Percentiles rank a stretch among this genome's conserved stretches.
Evolutionary conservation across 2,797 vertebrate genomes (phyloP).

Genomic region (Sitta carolinensis): DNA sequence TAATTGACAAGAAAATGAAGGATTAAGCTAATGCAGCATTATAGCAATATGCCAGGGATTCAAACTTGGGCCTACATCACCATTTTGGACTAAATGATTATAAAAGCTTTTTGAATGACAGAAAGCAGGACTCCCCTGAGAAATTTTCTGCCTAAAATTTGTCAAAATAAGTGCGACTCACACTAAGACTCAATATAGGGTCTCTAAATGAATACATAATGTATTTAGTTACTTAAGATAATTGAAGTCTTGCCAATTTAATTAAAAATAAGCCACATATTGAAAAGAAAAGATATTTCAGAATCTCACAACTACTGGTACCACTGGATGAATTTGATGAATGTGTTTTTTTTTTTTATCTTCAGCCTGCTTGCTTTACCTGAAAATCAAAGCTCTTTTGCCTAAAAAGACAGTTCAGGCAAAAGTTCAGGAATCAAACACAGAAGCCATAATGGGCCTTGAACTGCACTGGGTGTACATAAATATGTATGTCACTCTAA

Average conservation of each 20-base stretch:
- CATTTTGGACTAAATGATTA: conserved; percentile 75
- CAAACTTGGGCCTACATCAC: conserved; percentile 70
- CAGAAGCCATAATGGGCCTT: background rate
- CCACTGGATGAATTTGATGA: background rate
- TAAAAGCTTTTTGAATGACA: conserved; percentile 71
- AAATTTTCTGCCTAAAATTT: conserved; percentile 71
- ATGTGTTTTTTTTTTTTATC: background rate
- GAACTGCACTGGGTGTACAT: background rate
- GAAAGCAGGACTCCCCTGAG: conserved; percentile 70
- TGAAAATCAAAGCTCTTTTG: background rate
- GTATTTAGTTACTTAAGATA: conserved; percentile 63
- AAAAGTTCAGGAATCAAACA: background rate
- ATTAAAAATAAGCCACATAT: conserved; percentile 62
- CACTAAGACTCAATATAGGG: conserved; percentile 30
- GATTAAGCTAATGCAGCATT: conserved; percentile 79
- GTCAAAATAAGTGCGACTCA: conserved; percentile 51
- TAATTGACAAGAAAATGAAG: conserved; percentile 84
- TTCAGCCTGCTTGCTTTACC: background rate
- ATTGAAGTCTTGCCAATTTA: conserved; percentile 63
- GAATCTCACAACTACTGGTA: background rate
- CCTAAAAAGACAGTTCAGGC: background rate
- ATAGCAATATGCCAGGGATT: conserved; percentile 78
- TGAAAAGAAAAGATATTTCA: conserved; percentile 37
- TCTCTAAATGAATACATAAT: conserved; percentile 42
- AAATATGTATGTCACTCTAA: background rate